phyloP scores from a whole-genome alignment of 1,140 invertebrate genomes.

The Cherax quadricarinatus region DNA sequence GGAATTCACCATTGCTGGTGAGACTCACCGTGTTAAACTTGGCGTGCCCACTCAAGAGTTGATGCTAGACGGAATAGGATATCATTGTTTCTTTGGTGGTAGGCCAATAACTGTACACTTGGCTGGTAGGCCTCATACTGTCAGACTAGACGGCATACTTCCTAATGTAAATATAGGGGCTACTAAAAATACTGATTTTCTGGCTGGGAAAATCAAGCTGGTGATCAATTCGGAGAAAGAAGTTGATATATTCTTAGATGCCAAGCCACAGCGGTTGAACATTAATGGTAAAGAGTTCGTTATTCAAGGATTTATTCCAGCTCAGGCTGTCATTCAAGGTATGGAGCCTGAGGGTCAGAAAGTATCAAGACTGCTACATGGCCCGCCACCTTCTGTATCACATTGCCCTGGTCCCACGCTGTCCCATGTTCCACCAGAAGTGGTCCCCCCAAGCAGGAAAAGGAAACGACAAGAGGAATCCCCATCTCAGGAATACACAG shows the following conservation, averaged over 20 bases:
- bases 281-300: constrained; percentile 86
- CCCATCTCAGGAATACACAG: no score
- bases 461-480: no score
- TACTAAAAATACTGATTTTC: constrained; percentile 84
- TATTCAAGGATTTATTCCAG: constrained; percentile 82
- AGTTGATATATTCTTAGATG: constrained; percentile 89
- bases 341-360: constrained; percentile 74
- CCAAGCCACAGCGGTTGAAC: constrained; percentile 85
- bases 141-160: constrained; percentile 90
- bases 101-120: constrained; percentile 89
- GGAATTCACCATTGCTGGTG: constrained; percentile 77
- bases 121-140: constrained; percentile 84
- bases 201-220: constrained; percentile 88
- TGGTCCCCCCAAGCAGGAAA: background rate
- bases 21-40: constrained; percentile 84
- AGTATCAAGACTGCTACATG: constrained; percentile 63
- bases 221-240: constrained; percentile 87
- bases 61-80: constrained; percentile 90
- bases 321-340: constrained; percentile 72
- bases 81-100: constrained; percentile 94
- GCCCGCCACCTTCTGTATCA: constrained; percentile 11
- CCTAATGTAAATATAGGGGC: constrained; percentile 82
- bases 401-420: background rate
- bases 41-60: constrained; percentile 95
- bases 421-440: background rate